Conservation (phyloP, 35 echinoderm and acorn worm genomes). For the Heliocidaris tuberculata region DNA sequence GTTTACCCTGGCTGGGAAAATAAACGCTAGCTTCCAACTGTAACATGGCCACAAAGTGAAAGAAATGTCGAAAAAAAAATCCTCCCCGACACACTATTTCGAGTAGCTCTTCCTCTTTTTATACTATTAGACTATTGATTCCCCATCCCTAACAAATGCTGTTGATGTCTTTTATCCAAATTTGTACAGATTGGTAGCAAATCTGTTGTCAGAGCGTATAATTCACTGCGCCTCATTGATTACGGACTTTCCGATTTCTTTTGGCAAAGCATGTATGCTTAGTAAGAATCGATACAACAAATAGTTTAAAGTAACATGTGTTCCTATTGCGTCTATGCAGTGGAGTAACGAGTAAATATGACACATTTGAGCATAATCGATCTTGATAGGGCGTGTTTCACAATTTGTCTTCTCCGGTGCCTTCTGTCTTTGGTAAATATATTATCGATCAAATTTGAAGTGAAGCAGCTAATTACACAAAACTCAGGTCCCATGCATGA, state of each 20-base stretch:
- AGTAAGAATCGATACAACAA: background rate
- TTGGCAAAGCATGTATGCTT: background rate
- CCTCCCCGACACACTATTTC: background rate
- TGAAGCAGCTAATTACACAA: constrained; percentile 10
- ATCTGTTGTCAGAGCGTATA: background rate
- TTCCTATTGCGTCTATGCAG: background rate
- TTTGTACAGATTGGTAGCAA: constrained; percentile 14
- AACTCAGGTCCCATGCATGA: background rate
- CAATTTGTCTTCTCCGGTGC: background rate
- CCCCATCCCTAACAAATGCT: background rate
- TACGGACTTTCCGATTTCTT: background rate
- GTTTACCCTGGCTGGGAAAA: constrained; percentile 44
- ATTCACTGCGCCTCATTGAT: background rate
- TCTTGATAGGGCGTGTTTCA: background rate
- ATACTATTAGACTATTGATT: background rate
- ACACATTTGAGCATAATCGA: constrained; percentile 13
- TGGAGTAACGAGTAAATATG: constrained; percentile 32
- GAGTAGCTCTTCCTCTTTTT: background rate
- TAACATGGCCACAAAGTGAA: constrained; percentile 27
- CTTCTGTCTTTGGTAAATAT: background rate
- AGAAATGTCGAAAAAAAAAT: constrained; percentile 26
- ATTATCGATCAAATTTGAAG: constrained; percentile 18
- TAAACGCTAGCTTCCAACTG: constrained; percentile 23
- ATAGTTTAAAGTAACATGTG: constrained; percentile 31
- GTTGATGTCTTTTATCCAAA: constrained; percentile 1